These are phyloP conservation scores for Xestoiulus laeticollis DNA, from an alignment of 2,888 invertebrate species.

Conservation along the genomic window DNA sequence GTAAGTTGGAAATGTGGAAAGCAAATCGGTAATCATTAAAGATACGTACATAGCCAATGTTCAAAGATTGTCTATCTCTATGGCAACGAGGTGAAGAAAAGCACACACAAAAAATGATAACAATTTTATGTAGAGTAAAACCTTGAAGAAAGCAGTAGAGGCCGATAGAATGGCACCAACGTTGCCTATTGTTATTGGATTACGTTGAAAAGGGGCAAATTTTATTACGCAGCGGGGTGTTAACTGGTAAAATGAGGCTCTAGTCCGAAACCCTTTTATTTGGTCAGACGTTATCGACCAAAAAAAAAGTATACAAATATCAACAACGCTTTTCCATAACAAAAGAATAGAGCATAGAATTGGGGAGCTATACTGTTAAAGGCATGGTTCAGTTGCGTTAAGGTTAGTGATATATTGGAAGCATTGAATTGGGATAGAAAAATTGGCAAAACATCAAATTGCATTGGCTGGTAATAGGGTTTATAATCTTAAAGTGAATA, in stretches of 20 bases:
- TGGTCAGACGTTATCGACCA: slow-evolving; percentile 1
- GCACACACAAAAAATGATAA: neutral
- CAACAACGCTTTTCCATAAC: neutral
- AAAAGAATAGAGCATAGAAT: neutral
- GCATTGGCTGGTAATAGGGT: neutral
- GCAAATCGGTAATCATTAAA: slow-evolving; percentile 16
- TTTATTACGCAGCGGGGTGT: slow-evolving; percentile 4
- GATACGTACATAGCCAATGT: neutral
- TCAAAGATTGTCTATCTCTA: neutral
- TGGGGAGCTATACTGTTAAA: neutral
- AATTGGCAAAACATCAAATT: no score
- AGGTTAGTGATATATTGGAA: neutral
- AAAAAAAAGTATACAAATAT: slow-evolving; percentile 24
- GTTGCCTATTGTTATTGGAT: neutral
- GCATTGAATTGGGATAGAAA: no score
- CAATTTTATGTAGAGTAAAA: slow-evolving; percentile 18
- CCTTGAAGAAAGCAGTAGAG: neutral
- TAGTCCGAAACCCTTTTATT: neutral
- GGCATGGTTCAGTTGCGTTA: neutral
- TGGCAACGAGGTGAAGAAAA: slow-evolving; percentile 18
- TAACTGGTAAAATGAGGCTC: slow-evolving; percentile 7
- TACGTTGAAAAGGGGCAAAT: slow-evolving; percentile 21
- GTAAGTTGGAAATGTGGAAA: neutral
- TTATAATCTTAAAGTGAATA: neutral
- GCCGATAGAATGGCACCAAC: slow-evolving; percentile 10